Evolutionary conservation across 2,888 invertebrate species (phyloP), one percentile per base, ranked within the genome.

Genomic region (Platerodrilus igneus): DNA sequence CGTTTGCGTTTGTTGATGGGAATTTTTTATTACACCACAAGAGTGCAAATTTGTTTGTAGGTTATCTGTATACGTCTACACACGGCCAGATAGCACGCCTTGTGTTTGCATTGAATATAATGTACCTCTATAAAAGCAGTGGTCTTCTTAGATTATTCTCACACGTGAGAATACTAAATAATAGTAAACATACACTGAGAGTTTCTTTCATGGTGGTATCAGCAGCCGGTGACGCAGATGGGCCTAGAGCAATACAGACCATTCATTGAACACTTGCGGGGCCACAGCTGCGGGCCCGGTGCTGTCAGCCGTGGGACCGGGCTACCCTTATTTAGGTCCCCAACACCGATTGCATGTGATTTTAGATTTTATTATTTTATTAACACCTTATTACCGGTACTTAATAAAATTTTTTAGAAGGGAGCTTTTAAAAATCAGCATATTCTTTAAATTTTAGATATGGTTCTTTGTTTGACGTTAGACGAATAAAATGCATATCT

Each of bases 241-340:
- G 46, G 44, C 27, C 44, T 46, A 37, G 32, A 41, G 49, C 50
- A 56, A 53, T 49, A 45, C 34, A 50, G 50, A 45, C 51, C 54
- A 53, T 59, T 59, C 56, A 59, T 55, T 58, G 60, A 58, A 61
- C 60, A 61, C 61, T 61, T 61, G 61, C 57, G 58, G 53, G 57
- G 52, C 52, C 53, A 61, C 62, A 61, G 60, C 60, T 61, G 56
- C 47, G 53, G 53, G 53, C 56, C 52, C 53, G 57, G 58, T 55
- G 48, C 49, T 48, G 52, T 28, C 44, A 51, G 53, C 58, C 58
- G 54, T 53, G 55, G 52, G 57, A 56, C 54, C 44, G 25, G 32
- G 37, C 48, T 52, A 49, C 52, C 51, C 51, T 51, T 51, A 51
- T 50, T 47, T 44, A 44, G 45, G 37, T 46, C 50, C 47, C 54